Evolutionary conservation across 2,113 vertebrate species (phyloP).

Genomic region (Trematocara unimaculatum): DNA sequence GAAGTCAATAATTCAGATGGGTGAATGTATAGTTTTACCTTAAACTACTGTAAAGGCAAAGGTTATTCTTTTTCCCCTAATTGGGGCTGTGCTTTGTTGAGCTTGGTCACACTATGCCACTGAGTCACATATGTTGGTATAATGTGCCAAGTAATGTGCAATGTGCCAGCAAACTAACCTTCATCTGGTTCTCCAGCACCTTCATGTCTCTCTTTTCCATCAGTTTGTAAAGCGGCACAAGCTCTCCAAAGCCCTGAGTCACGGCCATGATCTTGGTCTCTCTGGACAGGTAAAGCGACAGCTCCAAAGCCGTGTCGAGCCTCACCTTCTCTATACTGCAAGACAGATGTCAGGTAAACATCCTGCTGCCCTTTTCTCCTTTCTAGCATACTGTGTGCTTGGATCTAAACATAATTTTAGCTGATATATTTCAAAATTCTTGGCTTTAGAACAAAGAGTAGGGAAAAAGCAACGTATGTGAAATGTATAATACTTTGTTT

Average conservation of each 20-base stretch:
- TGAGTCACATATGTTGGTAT: background rate
- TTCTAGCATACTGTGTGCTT: background rate
- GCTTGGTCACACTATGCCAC: background rate
- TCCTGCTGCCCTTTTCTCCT: background rate
- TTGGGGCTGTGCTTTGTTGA: background rate
- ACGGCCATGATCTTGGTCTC: constrained; percentile 84
- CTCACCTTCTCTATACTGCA: constrained; percentile 76
- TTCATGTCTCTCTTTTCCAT: constrained; percentile 84
- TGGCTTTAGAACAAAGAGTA: background rate
- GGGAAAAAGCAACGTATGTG: background rate
- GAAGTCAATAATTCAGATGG: background rate
- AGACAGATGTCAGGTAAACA: background rate
- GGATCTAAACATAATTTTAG: background rate
- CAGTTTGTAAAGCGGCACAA: constrained; percentile 85
- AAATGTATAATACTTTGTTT: background rate
- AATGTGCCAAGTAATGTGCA: background rate
- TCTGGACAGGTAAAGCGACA: constrained; percentile 81
- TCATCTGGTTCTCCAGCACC: constrained; percentile 75
- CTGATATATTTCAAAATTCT: background rate
- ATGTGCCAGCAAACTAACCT: constrained; percentile 46
- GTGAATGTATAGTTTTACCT: background rate
- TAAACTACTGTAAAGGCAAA: background rate
- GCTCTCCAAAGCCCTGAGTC: constrained; percentile 79
- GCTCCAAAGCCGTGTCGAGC: constrained; percentile 83
- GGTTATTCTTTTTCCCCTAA: accelerated